phyloP scores from a whole-genome alignment of 2,113 vertebrate genomes.

The Melanerpes aurifrons region DNA sequence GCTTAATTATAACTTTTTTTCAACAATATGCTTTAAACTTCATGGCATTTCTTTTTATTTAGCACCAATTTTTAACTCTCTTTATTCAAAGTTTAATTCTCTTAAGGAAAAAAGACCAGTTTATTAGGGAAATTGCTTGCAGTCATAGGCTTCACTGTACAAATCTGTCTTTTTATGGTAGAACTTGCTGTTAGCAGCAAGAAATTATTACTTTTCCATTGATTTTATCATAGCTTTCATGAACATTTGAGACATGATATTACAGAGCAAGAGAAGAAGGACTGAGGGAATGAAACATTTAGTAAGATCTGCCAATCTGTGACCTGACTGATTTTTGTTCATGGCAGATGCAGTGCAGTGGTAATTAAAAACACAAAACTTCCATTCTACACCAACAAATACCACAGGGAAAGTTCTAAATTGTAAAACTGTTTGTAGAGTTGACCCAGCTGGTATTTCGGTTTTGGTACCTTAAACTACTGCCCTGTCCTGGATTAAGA shows the following conservation, averaged over 20 bases:
- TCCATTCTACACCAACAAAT: neutral
- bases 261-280: neutral
- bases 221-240: neutral
- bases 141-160: neutral
- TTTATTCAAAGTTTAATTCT: neutral
- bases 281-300: neutral
- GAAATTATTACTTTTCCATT: neutral
- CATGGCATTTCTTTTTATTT: neutral
- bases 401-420: neutral
- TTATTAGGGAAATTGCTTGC: neutral
- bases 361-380: neutral
- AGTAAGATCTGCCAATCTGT: neutral
- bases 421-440: neutral
- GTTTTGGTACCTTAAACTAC: neutral
- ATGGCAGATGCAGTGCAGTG: neutral
- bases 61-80: accelerated
- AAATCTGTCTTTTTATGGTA: neutral
- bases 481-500: no score
- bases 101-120: neutral
- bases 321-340: neutral
- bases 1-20: neutral
- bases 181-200: neutral
- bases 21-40: neutral
- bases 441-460: neutral
- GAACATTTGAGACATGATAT: neutral